These are phyloP conservation scores for Lysiphlebus fabarum DNA, from an alignment of 1,140 invertebrate genomes.

Conservation along the genomic window DNA sequence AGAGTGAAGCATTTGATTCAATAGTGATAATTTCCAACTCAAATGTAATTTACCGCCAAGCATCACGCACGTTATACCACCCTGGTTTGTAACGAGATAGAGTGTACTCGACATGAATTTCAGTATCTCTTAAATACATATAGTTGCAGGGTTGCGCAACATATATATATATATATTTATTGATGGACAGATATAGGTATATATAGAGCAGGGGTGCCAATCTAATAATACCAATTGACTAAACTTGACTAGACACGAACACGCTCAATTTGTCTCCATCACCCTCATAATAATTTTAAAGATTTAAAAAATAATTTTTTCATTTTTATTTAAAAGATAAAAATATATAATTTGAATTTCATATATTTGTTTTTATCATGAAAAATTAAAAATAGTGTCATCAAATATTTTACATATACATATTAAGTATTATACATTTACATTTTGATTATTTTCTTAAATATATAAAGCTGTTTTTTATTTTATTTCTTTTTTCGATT, in stretches of 20 bases:
- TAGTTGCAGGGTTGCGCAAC: slow-evolving; percentile 38
- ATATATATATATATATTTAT: background rate
- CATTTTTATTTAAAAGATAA: slow-evolving; percentile 8
- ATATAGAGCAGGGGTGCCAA: slow-evolving; percentile 42
- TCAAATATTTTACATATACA: slow-evolving; percentile 4
- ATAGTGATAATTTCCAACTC: slow-evolving; percentile 54
- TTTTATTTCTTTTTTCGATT: slow-evolving; percentile 5
- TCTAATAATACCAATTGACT: slow-evolving; percentile 57
- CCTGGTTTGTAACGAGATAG: slow-evolving; percentile 9
- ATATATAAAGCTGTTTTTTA: slow-evolving; percentile 37
- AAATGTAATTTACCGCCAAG: slow-evolving; percentile 56
- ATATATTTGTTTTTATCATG: too few relatives aligned
- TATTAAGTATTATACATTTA: too few relatives aligned
- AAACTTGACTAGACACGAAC: slow-evolving; percentile 37
- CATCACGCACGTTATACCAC: slow-evolving; percentile 48
- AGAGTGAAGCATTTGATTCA: slow-evolving; percentile 48
- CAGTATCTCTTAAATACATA: slow-evolving; percentile 19
- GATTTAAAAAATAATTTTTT: too few relatives aligned
- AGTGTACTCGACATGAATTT: slow-evolving; percentile 11
- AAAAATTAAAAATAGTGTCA: background rate
- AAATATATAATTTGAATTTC: too few relatives aligned
- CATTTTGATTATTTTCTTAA: slow-evolving; percentile 28
- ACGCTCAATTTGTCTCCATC: slow-evolving; percentile 48
- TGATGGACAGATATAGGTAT: too few relatives aligned
- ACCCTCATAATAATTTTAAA: slow-evolving; percentile 26